Conservation (phyloP, 2,113 vertebrate genomes). For the Ibidorhyncha struthersii region DNA sequence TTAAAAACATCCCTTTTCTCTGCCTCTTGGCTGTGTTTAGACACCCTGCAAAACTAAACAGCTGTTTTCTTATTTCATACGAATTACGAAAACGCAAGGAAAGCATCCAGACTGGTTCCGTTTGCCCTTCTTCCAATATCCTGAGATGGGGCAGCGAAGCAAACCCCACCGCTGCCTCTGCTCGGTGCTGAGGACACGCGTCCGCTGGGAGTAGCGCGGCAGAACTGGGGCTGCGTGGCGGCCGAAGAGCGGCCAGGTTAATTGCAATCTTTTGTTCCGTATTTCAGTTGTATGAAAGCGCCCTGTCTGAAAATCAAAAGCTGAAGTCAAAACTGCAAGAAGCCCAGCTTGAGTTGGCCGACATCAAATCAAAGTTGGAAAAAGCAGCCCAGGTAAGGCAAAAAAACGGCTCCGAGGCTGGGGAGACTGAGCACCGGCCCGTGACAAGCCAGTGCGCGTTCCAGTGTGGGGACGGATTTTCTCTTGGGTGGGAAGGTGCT, state of each 20-base stretch:
- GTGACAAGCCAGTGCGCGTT: not conserved
- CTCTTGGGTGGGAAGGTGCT: not conserved
- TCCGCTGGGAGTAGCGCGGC: too few relatives aligned
- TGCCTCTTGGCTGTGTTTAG: not conserved
- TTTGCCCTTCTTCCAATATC: not conserved
- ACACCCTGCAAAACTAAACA: not conserved
- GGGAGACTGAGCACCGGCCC: not conserved
- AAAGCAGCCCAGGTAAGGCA: conserved; percentile 88
- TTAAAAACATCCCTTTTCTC: not conserved
- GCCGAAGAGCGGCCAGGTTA: not conserved
- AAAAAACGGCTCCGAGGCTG: not conserved
- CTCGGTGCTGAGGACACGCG: fast-evolving
- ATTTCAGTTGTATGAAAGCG: conserved; percentile 88
- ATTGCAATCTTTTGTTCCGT: not conserved
- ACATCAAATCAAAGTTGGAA: conserved; percentile 88
- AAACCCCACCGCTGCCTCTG: not conserved
- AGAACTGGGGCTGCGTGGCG: not conserved
- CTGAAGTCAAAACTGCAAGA: conserved; percentile 91
- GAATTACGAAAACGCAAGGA: not conserved
- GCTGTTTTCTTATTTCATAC: not conserved
- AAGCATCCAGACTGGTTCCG: not conserved
- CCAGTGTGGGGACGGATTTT: not conserved
- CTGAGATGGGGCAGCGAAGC: not conserved
- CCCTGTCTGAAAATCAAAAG: conserved; percentile 92
- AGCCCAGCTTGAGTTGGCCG: conserved; percentile 88